A percentile compares a stretch with the other conserved stretches of the same genome.
phyloP scores from a whole-genome alignment of 2,888 invertebrate genomes.

The Polydrusus tereticollis region DNA sequence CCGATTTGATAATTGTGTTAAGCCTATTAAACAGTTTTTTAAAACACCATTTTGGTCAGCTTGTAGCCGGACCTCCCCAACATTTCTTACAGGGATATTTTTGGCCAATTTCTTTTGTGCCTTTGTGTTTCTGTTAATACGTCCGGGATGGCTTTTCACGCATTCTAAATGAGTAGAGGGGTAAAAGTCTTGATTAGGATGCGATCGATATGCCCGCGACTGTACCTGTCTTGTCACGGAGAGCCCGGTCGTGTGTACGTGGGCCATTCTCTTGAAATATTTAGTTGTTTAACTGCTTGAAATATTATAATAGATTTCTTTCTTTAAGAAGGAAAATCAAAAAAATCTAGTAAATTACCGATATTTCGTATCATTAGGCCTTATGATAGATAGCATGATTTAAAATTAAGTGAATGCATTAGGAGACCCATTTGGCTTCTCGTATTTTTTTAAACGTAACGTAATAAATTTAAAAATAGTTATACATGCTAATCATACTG shows the following conservation, averaged over 20 bases:
- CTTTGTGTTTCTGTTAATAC: conserved; percentile 31
- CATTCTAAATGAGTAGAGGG: conserved; percentile 64
- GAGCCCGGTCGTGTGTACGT: conserved; percentile 49
- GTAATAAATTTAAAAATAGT: too few relatives aligned
- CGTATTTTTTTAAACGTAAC: too few relatives aligned
- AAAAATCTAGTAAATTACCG: too few relatives aligned
- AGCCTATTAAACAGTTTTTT: too few relatives aligned
- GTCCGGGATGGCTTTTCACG: conserved; percentile 59
- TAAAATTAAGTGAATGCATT: too few relatives aligned
- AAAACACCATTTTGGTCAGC: background rate
- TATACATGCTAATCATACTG: too few relatives aligned
- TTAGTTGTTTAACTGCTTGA: background rate
- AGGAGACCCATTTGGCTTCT: too few relatives aligned
- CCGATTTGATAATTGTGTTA: too few relatives aligned
- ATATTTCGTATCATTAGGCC: too few relatives aligned
- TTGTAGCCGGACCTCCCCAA: background rate
- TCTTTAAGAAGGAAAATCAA: too few relatives aligned
- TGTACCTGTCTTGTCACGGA: conserved; percentile 65
- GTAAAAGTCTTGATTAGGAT: conserved; percentile 56
- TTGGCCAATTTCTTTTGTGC: conserved; percentile 7
- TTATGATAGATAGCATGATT: too few relatives aligned
- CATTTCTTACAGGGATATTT: background rate
- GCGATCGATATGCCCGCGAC: conserved; percentile 40
- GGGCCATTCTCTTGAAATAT: conserved; percentile 2
- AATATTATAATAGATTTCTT: too few relatives aligned